Evolutionary conservation across 2,797 vertebrate genomes (phyloP).

Genomic region (Gobio occitaniae): DNA sequence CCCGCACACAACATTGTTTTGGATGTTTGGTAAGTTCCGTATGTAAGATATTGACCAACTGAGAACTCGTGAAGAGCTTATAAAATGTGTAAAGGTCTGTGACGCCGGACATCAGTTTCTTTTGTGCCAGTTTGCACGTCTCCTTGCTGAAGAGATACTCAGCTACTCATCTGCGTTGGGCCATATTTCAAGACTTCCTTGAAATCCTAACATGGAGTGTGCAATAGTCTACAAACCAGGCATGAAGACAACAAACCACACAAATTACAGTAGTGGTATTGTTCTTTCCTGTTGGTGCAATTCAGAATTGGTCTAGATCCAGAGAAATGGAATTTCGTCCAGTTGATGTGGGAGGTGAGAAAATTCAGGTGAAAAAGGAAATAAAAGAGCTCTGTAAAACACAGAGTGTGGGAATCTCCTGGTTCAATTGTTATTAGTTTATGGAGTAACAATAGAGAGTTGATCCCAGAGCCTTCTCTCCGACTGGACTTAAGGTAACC

Average conservation of each 20-base stretch:
- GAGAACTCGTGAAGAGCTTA: too few species aligned
- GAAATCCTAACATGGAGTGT: neutral
- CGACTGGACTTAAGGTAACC: conserved; percentile 43
- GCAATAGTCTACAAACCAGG: neutral
- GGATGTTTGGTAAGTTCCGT: too few species aligned
- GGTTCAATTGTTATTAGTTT: conserved; percentile 45
- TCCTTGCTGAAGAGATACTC: neutral
- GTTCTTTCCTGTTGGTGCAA: conserved; percentile 11
- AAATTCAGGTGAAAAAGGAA: conserved; percentile 32
- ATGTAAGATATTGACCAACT: too few species aligned
- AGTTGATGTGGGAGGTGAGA: conserved; percentile 25
- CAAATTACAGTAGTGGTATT: conserved; percentile 1
- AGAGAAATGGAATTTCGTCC: conserved; percentile 2
- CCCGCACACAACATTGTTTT: too few species aligned
- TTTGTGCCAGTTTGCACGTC: neutral
- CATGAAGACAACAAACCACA: neutral
- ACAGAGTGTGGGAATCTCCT: conserved; percentile 49
- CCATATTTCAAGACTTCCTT: neutral
- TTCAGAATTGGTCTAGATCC: conserved; percentile 18
- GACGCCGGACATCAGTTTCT: neutral
- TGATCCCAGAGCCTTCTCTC: conserved; percentile 40
- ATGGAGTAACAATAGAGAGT: conserved; percentile 53
- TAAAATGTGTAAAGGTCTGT: too few species aligned
- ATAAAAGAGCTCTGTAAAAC: conserved; percentile 38
- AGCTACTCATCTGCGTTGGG: neutral